phyloP scores from a whole-genome alignment of 2,797 vertebrate genomes.

The Nasua narica region DNA sequence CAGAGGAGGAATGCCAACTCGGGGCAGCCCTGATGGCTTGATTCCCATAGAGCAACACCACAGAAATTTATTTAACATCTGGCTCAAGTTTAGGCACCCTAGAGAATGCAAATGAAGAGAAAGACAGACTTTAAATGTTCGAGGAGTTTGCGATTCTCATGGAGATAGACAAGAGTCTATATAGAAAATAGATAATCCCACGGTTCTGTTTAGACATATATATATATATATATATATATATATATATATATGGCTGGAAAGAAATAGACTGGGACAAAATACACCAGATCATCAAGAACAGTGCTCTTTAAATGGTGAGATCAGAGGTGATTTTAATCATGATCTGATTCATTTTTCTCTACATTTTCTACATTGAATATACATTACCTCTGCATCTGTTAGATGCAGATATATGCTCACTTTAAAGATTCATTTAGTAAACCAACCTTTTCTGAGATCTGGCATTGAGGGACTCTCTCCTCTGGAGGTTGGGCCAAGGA shows the following conservation, averaged over 20 bases:
- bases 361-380: background rate
- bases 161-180: background rate
- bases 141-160: background rate
- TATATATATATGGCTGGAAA: background rate
- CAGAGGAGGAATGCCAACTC: background rate
- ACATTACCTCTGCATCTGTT: background rate
- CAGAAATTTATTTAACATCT: background rate
- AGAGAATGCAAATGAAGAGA: slow-evolving; percentile 31
- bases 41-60: background rate
- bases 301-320: background rate
- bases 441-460: background rate
- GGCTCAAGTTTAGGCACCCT: background rate
- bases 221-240: background rate
- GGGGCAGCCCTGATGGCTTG: background rate
- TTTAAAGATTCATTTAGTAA: slow-evolving; percentile 36
- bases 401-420: slow-evolving; percentile 22
- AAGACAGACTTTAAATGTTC: slow-evolving; percentile 10
- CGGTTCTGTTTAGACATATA: background rate
- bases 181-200: background rate
- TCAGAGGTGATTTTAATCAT: slow-evolving; percentile 49
- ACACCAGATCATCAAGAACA: background rate
- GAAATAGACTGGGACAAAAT: background rate
- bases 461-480: background rate
- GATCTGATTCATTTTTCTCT: slow-evolving; percentile 12
- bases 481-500: background rate